These are phyloP conservation scores for Drosophila melanica DNA, from an alignment of 1,140 invertebrate genomes.

Conservation along the genomic window DNA sequence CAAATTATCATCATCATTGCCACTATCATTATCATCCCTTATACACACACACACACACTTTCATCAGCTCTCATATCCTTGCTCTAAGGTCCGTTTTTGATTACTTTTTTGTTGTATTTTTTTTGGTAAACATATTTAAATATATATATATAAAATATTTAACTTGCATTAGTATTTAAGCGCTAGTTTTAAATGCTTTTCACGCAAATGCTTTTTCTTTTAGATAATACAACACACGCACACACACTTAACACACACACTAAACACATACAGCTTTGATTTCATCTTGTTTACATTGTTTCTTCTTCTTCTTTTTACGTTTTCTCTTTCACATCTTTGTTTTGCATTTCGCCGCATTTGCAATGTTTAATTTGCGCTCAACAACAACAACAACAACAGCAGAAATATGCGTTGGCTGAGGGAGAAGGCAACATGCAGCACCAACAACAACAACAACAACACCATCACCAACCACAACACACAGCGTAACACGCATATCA, in stretches of 20 bases:
- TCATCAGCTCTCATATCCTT: conserved; percentile 36
- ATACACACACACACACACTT: conserved; percentile 33
- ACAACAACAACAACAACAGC: conserved; percentile 33
- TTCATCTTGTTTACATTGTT: conserved; percentile 41
- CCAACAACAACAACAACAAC: conserved; percentile 18
- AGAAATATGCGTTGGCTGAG: conserved; percentile 34
- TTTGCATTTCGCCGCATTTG: conserved; percentile 52
- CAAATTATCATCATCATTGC: conserved; percentile 5
- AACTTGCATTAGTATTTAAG: conserved; percentile 25
- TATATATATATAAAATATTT: conserved; percentile 11
- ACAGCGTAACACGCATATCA: conserved; percentile 22
- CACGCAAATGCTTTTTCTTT: conserved; percentile 31
- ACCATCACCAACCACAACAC: conserved; percentile 12
- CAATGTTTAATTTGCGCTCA: conserved; percentile 45
- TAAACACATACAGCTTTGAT: conserved; percentile 24
- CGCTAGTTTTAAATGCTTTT: conserved; percentile 36
- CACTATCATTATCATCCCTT: conserved; percentile 26
- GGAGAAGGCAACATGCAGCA: conserved; percentile 32
- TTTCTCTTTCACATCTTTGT: conserved; percentile 53
- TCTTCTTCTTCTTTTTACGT: conserved; percentile 33
- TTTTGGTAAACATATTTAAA: background rate
- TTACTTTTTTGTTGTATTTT: conserved; percentile 20
- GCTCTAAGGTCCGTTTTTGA: conserved; percentile 29
- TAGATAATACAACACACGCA: background rate
- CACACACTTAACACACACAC: conserved; percentile 1